Conservation (phyloP, 2,797 vertebrate species). For the Malacoraja senta region DNA sequence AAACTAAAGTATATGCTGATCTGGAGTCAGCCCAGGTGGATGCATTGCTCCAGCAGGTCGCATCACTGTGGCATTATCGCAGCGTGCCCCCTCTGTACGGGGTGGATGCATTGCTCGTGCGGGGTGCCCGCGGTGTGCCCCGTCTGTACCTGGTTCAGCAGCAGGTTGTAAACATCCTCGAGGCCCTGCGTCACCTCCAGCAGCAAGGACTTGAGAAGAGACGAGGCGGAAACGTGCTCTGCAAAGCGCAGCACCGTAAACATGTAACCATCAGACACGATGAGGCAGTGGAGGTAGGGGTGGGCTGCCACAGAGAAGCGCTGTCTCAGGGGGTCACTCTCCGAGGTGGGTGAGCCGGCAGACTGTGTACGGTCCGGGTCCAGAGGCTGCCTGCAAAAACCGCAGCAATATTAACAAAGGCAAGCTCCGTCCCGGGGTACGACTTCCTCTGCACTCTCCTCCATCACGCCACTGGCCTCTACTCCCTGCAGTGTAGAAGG, state of each 20-base stretch:
- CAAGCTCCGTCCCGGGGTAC: too few species aligned
- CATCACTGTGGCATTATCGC: too few species aligned
- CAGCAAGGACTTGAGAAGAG: conserved; percentile 65
- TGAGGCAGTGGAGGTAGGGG: conserved; percentile 71
- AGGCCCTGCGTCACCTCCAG: conserved; percentile 68
- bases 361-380: neutral
- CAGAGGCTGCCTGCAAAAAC: neutral
- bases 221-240: conserved; percentile 57
- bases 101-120: too few species aligned
- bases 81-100: too few species aligned
- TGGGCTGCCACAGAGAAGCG: conserved; percentile 84
- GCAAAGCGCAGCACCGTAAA: conserved; percentile 71
- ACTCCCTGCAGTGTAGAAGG: too few species aligned
- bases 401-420: neutral
- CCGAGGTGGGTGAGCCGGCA: conserved; percentile 45
- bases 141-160: conserved; percentile 61
- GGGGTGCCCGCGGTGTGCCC: too few species aligned
- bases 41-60: too few species aligned
- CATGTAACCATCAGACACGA: conserved; percentile 93
- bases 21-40: too few species aligned
- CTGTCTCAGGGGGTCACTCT: conserved; percentile 73
- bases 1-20: too few species aligned
- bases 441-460: too few species aligned
- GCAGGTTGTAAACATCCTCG: conserved; percentile 56
- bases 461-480: too few species aligned